Conservation (phyloP, 2,888 invertebrate genomes). For the Eutolmus rufibarbis region DNA sequence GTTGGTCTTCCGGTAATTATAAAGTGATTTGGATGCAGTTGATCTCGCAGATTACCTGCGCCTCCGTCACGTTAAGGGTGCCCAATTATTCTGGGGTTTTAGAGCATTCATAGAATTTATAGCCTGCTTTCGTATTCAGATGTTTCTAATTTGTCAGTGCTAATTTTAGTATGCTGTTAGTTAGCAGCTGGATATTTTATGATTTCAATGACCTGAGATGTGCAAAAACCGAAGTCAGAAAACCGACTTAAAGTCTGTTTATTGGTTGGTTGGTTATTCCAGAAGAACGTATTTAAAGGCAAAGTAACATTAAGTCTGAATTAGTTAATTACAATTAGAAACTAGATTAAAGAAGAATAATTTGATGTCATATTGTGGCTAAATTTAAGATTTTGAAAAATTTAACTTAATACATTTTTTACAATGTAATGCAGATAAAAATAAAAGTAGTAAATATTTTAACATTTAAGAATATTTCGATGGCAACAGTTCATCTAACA, state of each 20-base stretch:
- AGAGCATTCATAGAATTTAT: not conserved
- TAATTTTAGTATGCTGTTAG: not conserved
- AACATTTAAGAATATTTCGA: too few species aligned
- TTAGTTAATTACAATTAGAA: too few species aligned
- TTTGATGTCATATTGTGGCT: too few species aligned
- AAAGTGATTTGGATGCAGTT: not conserved
- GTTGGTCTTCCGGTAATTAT: not conserved
- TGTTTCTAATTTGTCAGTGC: not conserved
- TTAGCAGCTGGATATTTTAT: not conserved
- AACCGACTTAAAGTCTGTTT: not conserved
- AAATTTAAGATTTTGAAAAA: too few species aligned
- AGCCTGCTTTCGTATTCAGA: not conserved
- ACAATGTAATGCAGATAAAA: too few species aligned
- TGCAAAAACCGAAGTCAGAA: not conserved
- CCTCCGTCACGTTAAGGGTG: not conserved
- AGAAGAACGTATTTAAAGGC: too few species aligned
- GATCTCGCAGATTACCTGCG: not conserved
- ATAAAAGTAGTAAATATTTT: too few species aligned
- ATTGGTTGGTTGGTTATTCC: too few species aligned
- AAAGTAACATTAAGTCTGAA: too few species aligned
- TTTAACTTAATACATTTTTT: too few species aligned
- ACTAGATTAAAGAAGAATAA: too few species aligned
- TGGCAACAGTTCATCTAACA: too few species aligned
- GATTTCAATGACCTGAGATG: not conserved
- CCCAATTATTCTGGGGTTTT: not conserved